A percentile compares a stretch with the other conserved stretches of the same genome.
Evolutionary conservation across 2,113 vertebrate species (phyloP).

Genomic region (Carassius carassius): DNA sequence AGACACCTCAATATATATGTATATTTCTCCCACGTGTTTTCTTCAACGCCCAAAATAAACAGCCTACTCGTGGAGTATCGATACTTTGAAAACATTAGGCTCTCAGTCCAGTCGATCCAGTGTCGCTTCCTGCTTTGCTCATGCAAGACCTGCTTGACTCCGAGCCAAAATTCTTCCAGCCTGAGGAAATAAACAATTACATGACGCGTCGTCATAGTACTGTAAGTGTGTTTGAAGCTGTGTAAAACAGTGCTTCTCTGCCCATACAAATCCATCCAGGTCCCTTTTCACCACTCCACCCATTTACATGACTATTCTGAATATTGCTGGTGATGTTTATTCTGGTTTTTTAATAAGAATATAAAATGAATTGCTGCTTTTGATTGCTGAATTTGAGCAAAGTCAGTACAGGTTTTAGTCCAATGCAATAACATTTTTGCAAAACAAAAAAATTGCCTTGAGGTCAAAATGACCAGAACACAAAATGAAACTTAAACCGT

Average conservation of each 20-base stretch:
- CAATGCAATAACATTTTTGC: too few relatives aligned
- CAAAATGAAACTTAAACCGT: too few relatives aligned
- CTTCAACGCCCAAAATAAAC: constrained; percentile 44
- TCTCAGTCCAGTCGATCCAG: background rate
- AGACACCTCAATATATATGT: background rate
- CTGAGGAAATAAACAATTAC: constrained; percentile 15
- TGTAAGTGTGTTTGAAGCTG: background rate
- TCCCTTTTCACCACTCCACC: too few relatives aligned
- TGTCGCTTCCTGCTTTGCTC: constrained; percentile 4
- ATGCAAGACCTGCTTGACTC: background rate
- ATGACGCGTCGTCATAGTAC: background rate
- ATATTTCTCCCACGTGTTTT: constrained; percentile 37
- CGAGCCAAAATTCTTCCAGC: background rate
- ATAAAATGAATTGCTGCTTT: too few relatives aligned
- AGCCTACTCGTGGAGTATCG: constrained; percentile 24
- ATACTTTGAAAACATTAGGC: background rate
- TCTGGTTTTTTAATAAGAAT: too few relatives aligned
- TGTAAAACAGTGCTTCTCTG: too few relatives aligned
- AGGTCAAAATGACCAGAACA: too few relatives aligned
- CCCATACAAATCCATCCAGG: too few relatives aligned
- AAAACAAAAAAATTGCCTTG: too few relatives aligned
- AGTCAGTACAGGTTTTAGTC: background rate
- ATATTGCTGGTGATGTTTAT: too few relatives aligned
- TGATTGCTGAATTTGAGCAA: too few relatives aligned
- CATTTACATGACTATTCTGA: too few relatives aligned